Evolutionary conservation across 2,797 vertebrate species (phyloP), one percentile per base, ranked within the genome.

Genomic region (Odontamblyopus lacepedii): DNA sequence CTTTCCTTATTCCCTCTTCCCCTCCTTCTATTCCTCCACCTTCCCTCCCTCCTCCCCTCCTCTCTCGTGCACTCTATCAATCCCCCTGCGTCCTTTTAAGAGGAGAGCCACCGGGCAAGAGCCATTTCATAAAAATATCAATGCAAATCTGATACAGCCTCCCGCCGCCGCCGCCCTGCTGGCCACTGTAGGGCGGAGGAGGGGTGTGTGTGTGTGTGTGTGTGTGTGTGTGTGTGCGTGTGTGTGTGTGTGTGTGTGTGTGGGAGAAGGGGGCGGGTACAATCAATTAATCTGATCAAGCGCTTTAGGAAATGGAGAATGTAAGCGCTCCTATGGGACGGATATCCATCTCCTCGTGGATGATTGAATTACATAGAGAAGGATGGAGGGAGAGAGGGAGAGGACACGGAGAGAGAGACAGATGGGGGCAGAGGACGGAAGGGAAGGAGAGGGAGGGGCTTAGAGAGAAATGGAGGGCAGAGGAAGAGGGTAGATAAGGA

Each of bases 261-360:
- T 73, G 74, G 71, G 78, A 0, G 67, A 44, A 66, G 64, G 56
- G 78, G 71, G 77, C 62, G 60, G 72, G 69, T 55, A 35, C 90
- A 92, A 95, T 94, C 93, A 94, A 94, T 95, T 95, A 94, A 95
- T 95, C 93, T 93, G 93, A 94, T 95, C 94, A 95, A 95, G 94
- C 85, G 92, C 93, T 94, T 94, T 93, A 93, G 93, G 93, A 95
- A 94, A 94, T 93, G 89, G 92, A 93, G 92, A 94, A 91, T 83
- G 91, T 94, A 93, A 95, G 93, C 89, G 89, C 89, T 93, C 93
- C 92, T 90, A 71, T 83, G 93, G 92, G 93, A 93, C 78, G 86
- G 90, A 90, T 93, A 94, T 94, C 92, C 93, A 94, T 94, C 93
- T 94, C 93, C 91, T 89, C 88, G 83, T n/a, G 89, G 79, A 93